phyloP scores from a whole-genome alignment of 2,888 invertebrate genomes.

The Tupiocoris notatus region DNA sequence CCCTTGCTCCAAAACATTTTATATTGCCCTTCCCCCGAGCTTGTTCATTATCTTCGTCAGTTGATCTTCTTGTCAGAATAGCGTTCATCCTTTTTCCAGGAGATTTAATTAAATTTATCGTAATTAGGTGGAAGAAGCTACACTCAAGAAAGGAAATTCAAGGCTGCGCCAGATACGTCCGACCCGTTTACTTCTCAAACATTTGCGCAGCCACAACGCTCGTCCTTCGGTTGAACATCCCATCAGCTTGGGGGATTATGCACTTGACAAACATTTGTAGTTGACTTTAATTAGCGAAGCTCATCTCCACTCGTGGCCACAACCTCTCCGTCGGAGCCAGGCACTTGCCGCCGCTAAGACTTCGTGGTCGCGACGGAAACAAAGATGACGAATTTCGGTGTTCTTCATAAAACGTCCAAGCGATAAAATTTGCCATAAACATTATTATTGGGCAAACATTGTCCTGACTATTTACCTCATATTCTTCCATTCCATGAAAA shows the following conservation, averaged over 20 bases:
- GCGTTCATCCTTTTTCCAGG: no score
- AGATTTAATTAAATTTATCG: neutral
- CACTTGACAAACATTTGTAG: constrained; percentile 39
- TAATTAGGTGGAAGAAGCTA: neutral
- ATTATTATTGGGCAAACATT: no score
- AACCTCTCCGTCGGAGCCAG: neutral
- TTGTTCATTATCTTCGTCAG: no score
- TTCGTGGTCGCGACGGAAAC: no score
- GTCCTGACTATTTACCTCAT: neutral
- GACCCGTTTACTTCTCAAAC: constrained; percentile 28
- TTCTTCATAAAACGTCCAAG: no score
- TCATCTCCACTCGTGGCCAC: constrained; percentile 18
- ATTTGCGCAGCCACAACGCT: neutral
- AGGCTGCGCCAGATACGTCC: neutral
- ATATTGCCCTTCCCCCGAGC: no score
- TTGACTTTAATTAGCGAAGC: constrained; percentile 37
- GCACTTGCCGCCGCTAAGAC: no score
- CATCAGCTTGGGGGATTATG: constrained; percentile 8
- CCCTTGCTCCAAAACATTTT: no score
- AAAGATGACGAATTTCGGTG: no score
- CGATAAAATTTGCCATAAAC: no score
- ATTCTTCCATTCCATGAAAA: constrained; percentile 8
- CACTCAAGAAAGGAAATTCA: neutral
- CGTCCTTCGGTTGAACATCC: no score
- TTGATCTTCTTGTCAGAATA: no score